phyloP scores from a whole-genome alignment of 2,888 invertebrate genomes.

The Watsonalla cultraria region DNA sequence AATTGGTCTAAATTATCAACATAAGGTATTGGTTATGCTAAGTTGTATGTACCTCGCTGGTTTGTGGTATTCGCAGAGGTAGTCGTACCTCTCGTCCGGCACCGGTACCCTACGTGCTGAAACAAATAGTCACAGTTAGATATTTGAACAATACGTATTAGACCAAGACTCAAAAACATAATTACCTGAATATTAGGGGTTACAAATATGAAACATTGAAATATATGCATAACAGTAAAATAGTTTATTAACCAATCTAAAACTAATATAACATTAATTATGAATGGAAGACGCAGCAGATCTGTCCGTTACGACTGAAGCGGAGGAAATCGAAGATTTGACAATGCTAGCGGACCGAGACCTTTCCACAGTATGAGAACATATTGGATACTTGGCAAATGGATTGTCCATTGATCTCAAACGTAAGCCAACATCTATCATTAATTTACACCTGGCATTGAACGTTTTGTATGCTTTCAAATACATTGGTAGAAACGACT shows the following conservation, averaged over 20 bases:
- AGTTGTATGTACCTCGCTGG: constrained; percentile 87
- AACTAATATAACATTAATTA: neutral
- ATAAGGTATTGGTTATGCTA: neutral
- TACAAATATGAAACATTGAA: neutral
- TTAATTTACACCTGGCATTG: constrained; percentile 52
- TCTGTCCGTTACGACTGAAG: neutral
- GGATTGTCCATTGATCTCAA: constrained; percentile 79
- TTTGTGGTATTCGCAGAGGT: constrained; percentile 94
- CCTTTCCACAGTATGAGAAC: constrained; percentile 23
- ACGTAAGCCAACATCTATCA: constrained; percentile 54
- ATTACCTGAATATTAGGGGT: neutral
- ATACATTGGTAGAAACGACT: constrained; percentile 45
- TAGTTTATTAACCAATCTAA: neutral
- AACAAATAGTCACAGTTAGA: constrained; percentile 38
- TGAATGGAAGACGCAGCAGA: neutral
- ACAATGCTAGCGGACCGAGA: constrained; percentile 13
- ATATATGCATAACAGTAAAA: neutral
- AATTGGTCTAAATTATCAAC: neutral
- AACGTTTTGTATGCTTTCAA: constrained; percentile 48
- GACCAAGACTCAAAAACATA: neutral
- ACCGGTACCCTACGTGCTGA: constrained; percentile 96
- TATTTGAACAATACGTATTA: constrained; percentile 4
- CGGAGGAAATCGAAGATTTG: constrained; percentile 16
- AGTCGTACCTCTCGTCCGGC: constrained; percentile 96
- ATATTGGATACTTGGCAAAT: constrained; percentile 64